Base-by-base conservation (phyloP, 2,113 vertebrate genomes). In the Pholis gunnellus region DNA sequence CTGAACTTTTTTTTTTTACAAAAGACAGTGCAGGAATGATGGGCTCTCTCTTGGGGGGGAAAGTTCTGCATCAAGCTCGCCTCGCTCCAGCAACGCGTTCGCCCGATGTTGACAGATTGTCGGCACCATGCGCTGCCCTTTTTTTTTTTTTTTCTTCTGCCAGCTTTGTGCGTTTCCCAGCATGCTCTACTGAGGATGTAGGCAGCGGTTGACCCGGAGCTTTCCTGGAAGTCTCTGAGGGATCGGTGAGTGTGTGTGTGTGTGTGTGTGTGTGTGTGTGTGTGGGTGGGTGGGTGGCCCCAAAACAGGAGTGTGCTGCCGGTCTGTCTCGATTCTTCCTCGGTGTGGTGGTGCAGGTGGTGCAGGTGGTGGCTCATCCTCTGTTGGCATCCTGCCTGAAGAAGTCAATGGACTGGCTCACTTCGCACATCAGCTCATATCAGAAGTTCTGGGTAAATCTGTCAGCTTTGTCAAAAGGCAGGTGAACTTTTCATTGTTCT, bases 71-170 rank as follows among this genome's bases (percentile, higher is more conserved):
- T 77, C 25, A 48, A 54, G n/a, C 48, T 59, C 15, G 8, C 36
- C 64, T 67, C 11, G n/a, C 79, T 31, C 22, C 72, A 27, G 31
- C 64, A 40, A 48, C 57, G 38, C 40, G 15, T 50, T 69, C 61
- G 65, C 56, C 72, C 70, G 60, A 83, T 56, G 66, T 65, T 81
- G 68, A 85, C 87, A 78, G 61, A 81, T 63, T 34, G 77, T 52
- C 9, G 20, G 48, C 65, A 68, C 70, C 70, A 57, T 48, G 42
- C 14, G 10, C 31, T 66, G 73, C 31, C 5, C 25, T 67, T 67
- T 61, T 54, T 42, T 34, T n/a, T 67, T 46, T 61, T 54, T 48
- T 34, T 18, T 15, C 3, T 0, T 44, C 3, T 60, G 72, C n/a
- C 77, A 72, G 60, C 59, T 36, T 6, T 70, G 46, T 46, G 10